A percentile compares a stretch with the other conserved stretches of the same genome.
Evolutionary conservation across 2,888 invertebrate species (phyloP).

Genomic region (Stramonita haemastoma): DNA sequence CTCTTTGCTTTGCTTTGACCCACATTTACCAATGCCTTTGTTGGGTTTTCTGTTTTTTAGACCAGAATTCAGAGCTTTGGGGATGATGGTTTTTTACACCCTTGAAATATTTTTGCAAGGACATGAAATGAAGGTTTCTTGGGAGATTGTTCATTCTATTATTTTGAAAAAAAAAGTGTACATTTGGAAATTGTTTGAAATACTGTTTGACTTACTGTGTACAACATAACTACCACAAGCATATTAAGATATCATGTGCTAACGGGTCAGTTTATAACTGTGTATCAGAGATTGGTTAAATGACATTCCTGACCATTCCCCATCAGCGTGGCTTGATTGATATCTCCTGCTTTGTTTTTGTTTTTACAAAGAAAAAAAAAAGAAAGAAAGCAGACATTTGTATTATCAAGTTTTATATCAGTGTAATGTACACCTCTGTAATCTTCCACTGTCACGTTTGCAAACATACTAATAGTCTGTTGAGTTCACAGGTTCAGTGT

Average conservation of each 20-base stretch:
- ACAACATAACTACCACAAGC: not conserved
- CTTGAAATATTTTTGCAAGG: too few relatives aligned
- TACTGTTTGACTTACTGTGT: not conserved
- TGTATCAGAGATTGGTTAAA: not conserved
- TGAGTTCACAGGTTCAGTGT: not conserved
- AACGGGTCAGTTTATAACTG: not conserved
- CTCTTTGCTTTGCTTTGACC: too few relatives aligned
- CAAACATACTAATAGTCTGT: not conserved
- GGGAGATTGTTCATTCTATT: too few relatives aligned
- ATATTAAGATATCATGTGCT: not conserved
- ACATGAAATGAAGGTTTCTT: too few relatives aligned
- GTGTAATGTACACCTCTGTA: not conserved
- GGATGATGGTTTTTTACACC: too few relatives aligned
- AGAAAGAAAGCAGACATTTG: too few relatives aligned
- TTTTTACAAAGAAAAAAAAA: not conserved
- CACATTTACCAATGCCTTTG: too few relatives aligned
- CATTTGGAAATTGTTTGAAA: too few relatives aligned
- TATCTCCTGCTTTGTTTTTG: not conserved
- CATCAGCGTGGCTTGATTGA: not conserved
- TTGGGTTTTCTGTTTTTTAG: too few relatives aligned
- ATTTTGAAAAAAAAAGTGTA: too few relatives aligned
- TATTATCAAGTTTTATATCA: not conserved
- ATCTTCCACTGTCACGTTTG: not conserved
- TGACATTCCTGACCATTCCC: not conserved
- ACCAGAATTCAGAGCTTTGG: too few relatives aligned